These are phyloP conservation scores for Moxostoma hubbsi DNA, from an alignment of 2,797 vertebrate genomes.

Conservation along the genomic window DNA sequence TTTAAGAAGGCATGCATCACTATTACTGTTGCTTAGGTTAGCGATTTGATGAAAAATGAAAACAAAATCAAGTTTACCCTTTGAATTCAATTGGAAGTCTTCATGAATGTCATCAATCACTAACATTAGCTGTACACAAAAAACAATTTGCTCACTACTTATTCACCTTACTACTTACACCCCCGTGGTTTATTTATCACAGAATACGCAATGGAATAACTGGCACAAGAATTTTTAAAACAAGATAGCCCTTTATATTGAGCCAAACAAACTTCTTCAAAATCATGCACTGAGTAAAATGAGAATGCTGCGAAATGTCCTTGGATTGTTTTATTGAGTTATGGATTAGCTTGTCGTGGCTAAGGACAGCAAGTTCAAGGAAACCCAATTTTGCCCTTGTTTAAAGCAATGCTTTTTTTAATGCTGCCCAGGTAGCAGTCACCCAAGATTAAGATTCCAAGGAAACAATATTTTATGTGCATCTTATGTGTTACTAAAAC, in stretches of 20 bases:
- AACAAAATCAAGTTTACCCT: no score
- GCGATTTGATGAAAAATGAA: no score
- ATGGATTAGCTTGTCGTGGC: conserved; percentile 50
- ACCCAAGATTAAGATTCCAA: conserved; percentile 24
- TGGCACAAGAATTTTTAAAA: no score
- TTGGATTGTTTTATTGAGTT: conserved; percentile 58
- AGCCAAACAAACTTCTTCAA: conserved; percentile 29
- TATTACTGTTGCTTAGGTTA: no score
- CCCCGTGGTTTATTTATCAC: no score
- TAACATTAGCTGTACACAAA: conserved; percentile 10
- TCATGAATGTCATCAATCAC: not conserved
- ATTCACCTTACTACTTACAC: no score
- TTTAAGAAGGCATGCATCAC: no score
- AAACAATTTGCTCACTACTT: conserved; percentile 18
- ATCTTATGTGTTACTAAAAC: not conserved
- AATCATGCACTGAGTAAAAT: conserved; percentile 29
- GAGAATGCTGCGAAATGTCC: conserved; percentile 40
- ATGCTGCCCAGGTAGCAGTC: conserved; percentile 3
- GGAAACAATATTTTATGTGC: conserved; percentile 26
- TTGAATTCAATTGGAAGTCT: not conserved
- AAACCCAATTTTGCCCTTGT: conserved; percentile 45
- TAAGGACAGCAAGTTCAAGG: conserved; percentile 48
- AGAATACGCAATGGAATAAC: no score
- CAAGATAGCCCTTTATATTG: no score
- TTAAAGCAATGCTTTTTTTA: conserved; percentile 9